Percentiles rank a stretch among this genome's conserved stretches.
Evolutionary conservation across 2,797 vertebrate species (phyloP).

Genomic region (Aphelocoma californica): DNA sequence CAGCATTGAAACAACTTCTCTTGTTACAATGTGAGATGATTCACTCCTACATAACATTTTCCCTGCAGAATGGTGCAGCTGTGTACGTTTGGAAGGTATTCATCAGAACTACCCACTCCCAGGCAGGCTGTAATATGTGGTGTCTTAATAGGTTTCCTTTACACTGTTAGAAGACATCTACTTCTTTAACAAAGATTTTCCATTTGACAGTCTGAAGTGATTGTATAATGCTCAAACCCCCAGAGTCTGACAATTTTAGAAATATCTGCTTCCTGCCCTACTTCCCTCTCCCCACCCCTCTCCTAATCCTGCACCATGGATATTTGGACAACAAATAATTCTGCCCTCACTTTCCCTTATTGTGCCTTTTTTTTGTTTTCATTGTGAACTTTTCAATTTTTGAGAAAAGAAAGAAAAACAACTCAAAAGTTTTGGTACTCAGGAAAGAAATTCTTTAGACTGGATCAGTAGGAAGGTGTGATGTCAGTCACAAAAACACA

Average conservation of each 20-base stretch:
- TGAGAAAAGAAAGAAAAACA: neutral
- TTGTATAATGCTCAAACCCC: neutral
- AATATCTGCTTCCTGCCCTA: neutral
- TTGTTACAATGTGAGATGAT: neutral
- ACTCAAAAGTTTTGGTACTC: neutral
- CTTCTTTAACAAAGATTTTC: neutral
- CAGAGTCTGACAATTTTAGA: neutral
- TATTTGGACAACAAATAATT: neutral
- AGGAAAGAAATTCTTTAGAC: neutral
- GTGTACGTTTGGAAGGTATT: neutral
- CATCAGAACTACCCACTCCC: neutral
- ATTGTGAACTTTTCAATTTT: neutral
- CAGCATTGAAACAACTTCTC: conserved; percentile 27
- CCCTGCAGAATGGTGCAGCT: neutral
- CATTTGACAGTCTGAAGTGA: neutral
- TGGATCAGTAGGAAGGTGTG: neutral
- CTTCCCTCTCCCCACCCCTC: neutral
- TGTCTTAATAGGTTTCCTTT: neutral
- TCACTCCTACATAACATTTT: neutral
- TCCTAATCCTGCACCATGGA: neutral
- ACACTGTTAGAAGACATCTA: neutral
- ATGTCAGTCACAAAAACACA: neutral
- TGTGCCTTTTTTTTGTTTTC: neutral
- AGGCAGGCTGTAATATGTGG: neutral
- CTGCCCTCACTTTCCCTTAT: neutral